These are phyloP conservation scores for Cyanocitta stelleri DNA, from an alignment of 2,113 vertebrate species.

Conservation along the genomic window DNA sequence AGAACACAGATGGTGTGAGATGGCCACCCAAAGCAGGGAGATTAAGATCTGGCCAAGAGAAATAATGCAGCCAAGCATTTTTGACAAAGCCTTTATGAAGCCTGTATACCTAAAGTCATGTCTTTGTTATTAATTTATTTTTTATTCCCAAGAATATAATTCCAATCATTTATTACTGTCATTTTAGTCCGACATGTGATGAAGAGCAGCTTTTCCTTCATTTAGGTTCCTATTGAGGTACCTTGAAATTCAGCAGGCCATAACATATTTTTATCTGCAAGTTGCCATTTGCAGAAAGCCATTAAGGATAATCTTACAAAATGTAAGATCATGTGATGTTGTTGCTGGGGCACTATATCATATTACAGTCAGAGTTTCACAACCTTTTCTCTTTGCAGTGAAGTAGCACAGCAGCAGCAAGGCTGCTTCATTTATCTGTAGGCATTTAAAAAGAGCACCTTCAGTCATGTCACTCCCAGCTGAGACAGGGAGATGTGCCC, in stretches of 20 bases:
- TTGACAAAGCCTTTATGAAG: neutral
- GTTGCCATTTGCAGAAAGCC: slow-evolving; percentile 50
- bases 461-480: slow-evolving; percentile 33
- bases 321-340: slow-evolving; percentile 21
- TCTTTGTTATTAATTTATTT: neutral
- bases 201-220: neutral
- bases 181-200: rapidly evolving
- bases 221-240: neutral
- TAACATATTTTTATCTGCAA: slow-evolving; percentile 46
- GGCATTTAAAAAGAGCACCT: slow-evolving; percentile 16
- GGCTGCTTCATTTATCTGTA: slow-evolving; percentile 6
- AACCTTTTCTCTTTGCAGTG: neutral
- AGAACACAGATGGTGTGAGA: neutral
- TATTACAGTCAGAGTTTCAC: neutral
- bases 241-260: neutral
- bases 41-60: neutral
- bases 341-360: slow-evolving; percentile 6
- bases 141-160: neutral
- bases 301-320: slow-evolving; percentile 64
- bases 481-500: slow-evolving; percentile 53
- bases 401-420: neutral
- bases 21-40: neutral
- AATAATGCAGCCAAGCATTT: neutral
- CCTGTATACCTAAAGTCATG: neutral
- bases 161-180: neutral